phyloP scores from a whole-genome alignment of 2,797 vertebrate species.

The Graptemys geographica region DNA sequence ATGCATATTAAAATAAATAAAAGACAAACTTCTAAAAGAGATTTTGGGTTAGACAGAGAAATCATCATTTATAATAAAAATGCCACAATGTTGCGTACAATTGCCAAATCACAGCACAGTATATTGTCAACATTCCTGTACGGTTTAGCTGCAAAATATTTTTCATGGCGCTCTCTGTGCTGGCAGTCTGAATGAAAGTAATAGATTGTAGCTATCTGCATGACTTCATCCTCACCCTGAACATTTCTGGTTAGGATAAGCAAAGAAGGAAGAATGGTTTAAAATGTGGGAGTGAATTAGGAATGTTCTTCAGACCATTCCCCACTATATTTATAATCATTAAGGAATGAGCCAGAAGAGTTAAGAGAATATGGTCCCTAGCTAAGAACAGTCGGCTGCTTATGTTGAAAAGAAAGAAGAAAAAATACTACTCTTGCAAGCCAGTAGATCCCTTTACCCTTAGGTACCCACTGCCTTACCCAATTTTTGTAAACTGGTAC shows the following conservation, averaged over 20 bases:
- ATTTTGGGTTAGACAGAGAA: not conserved
- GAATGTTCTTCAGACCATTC: conserved; percentile 15
- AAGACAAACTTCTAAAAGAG: not conserved
- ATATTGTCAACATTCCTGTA: not conserved
- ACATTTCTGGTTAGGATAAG: not conserved
- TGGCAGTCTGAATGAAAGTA: not conserved
- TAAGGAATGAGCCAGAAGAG: not conserved
- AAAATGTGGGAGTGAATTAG: not conserved
- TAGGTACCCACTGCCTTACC: not conserved
- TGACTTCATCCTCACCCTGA: not conserved
- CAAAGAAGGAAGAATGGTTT: not conserved
- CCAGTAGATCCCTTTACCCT: not conserved
- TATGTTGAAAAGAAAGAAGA: not conserved
- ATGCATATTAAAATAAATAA: not conserved
- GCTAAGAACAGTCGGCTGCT: not conserved
- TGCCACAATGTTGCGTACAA: not conserved
- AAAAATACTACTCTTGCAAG: conserved; percentile 8
- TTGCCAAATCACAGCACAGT: not conserved
- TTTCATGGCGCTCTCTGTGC: not conserved
- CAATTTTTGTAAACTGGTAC: not conserved
- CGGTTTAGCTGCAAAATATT: conserved; percentile 7
- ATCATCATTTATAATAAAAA: conserved; percentile 15
- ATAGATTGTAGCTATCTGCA: not conserved
- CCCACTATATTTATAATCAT: not conserved
- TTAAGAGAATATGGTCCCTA: fast-evolving